Conservation (phyloP, 2,113 vertebrate genomes). For the Chionis minor region DNA sequence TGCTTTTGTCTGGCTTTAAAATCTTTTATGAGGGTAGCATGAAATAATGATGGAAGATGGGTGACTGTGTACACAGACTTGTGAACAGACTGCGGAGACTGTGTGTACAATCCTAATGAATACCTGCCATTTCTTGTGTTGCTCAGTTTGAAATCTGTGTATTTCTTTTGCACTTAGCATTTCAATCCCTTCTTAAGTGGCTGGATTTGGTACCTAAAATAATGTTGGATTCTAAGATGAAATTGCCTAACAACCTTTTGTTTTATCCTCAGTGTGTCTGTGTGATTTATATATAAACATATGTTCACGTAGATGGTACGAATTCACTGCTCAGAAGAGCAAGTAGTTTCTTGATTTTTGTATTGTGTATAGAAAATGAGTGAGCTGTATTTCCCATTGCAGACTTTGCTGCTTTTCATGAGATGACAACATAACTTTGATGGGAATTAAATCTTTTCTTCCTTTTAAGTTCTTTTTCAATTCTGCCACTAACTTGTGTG, state of each 20-base stretch:
- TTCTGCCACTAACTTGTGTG: not conserved
- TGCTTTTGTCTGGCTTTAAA: not conserved
- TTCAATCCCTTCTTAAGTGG: not conserved
- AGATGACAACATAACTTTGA: not conserved
- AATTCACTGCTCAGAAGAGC: not conserved
- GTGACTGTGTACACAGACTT: fast-evolving
- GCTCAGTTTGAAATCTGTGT: not conserved
- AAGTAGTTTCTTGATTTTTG: not conserved
- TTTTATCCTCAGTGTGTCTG: not conserved
- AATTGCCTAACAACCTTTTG: not conserved
- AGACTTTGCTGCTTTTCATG: not conserved
- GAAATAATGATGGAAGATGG: fast-evolving
- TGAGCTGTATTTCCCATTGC: not conserved
- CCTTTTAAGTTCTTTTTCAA: not conserved
- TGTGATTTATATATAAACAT: not conserved
- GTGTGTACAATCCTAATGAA: not conserved
- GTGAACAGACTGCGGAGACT: not conserved
- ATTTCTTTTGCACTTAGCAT: not conserved
- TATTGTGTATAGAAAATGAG: not conserved
- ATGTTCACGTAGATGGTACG: fast-evolving
- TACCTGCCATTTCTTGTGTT: fast-evolving
- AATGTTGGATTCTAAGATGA: not conserved
- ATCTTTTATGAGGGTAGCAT: not conserved
- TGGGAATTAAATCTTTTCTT: not conserved
- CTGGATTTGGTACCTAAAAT: not conserved